Evolutionary conservation across 2,888 invertebrate species (phyloP).

Genomic region (Orthosia incerta): DNA sequence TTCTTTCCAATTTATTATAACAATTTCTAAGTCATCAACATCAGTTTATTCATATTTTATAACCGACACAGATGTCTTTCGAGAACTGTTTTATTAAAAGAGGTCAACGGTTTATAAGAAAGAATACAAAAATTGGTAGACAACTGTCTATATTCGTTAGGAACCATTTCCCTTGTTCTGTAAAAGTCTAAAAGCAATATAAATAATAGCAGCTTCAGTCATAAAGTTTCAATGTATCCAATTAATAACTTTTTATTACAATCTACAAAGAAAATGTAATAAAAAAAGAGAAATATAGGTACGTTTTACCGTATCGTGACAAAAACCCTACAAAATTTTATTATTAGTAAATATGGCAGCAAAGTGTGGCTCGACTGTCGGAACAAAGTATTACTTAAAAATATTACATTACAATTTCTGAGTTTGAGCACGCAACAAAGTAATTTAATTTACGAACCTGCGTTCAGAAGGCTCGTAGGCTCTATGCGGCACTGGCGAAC

Average conservation of each 20-base stretch:
- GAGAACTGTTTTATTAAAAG: slow-evolving; percentile 26
- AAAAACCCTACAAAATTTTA: slow-evolving; percentile 45
- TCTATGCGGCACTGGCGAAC: slow-evolving; percentile 71
- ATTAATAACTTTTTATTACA: slow-evolving; percentile 49
- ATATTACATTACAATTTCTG: slow-evolving; percentile 73
- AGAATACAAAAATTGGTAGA: slow-evolving; percentile 9
- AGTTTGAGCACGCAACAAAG: slow-evolving; percentile 81
- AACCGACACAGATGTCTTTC: not conserved
- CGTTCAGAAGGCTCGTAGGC: slow-evolving; percentile 66
- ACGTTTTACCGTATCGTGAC: slow-evolving; percentile 44
- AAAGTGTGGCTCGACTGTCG: slow-evolving; percentile 46
- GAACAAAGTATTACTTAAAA: slow-evolving; percentile 67
- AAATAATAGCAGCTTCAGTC: slow-evolving; percentile 16
- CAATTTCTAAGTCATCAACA: slow-evolving; percentile 13
- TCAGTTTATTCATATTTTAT: slow-evolving; percentile 14
- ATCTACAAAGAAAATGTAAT: slow-evolving; percentile 30
- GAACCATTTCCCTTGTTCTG: not conserved
- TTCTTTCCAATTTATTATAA: slow-evolving; percentile 14
- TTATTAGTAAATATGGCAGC: slow-evolving; percentile 49
- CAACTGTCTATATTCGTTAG: not conserved
- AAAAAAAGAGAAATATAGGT: slow-evolving; percentile 41
- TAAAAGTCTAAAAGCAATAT: slow-evolving; percentile 11
- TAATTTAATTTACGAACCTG: slow-evolving; percentile 86
- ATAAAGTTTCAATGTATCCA: slow-evolving; percentile 30
- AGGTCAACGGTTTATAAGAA: slow-evolving; percentile 37